phyloP scores from a whole-genome alignment of 2,113 vertebrate species.

The Microtus ochrogaster region DNA sequence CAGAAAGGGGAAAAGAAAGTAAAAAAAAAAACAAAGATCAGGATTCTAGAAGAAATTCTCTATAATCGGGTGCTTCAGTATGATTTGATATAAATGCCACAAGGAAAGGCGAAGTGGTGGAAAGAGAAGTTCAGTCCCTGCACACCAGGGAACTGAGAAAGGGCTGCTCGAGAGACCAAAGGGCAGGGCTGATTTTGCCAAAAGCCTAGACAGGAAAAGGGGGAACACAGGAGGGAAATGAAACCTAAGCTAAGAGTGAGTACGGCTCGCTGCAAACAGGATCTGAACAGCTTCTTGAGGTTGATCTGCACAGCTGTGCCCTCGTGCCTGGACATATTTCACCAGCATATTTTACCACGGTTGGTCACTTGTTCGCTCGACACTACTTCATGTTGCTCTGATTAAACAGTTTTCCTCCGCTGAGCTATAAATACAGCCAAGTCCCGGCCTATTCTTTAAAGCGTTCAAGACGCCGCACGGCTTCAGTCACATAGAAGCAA shows the following conservation, averaged over 20 bases:
- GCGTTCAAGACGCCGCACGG: not conserved
- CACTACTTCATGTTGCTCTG: slow-evolving; percentile 17
- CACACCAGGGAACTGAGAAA: not conserved
- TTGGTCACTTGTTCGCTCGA: not conserved
- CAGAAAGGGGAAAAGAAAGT: not conserved
- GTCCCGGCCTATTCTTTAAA: not conserved
- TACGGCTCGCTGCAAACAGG: not conserved
- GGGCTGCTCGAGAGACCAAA: not conserved
- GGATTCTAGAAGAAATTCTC: not conserved
- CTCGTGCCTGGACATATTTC: slow-evolving; percentile 9
- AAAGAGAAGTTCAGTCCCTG: not conserved
- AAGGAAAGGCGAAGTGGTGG: not conserved
- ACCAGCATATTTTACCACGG: not conserved
- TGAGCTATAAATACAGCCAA: slow-evolving; percentile 11
- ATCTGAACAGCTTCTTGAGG: not conserved
- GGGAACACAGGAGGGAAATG: not conserved
- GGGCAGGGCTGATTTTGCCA: not conserved
- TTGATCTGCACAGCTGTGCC: not conserved
- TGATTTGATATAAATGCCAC: not conserved
- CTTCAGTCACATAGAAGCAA: slow-evolving; percentile 45
- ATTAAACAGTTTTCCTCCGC: slow-evolving; percentile 31
- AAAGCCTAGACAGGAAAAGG: not conserved
- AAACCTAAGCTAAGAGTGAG: not conserved
- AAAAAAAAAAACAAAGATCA: not conserved
- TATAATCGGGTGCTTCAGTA: not conserved